phyloP scores from a whole-genome alignment of 2,113 vertebrate genomes.

The Colossoma macropomum region DNA sequence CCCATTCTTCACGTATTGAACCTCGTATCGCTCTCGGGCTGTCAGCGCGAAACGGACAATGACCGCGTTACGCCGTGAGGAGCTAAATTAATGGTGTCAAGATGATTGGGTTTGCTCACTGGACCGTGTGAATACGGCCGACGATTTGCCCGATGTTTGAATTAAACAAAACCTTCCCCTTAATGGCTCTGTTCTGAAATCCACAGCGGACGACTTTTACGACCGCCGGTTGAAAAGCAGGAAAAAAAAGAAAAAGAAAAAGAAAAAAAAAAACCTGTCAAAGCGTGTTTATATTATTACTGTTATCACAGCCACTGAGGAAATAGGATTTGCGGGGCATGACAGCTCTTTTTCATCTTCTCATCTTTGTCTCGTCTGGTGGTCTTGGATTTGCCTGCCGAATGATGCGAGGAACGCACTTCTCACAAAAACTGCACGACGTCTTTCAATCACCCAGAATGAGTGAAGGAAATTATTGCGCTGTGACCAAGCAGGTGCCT shows the following conservation, averaged over 20 bases:
- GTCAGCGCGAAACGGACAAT: slow-evolving; percentile 6
- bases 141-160: slow-evolving; percentile 29
- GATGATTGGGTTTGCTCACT: slow-evolving; percentile 37
- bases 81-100: slow-evolving; percentile 30
- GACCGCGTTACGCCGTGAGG: slow-evolving; percentile 16
- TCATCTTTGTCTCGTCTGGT: neutral
- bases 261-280: neutral
- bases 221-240: slow-evolving; percentile 13
- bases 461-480: neutral
- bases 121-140: slow-evolving; percentile 17
- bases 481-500: neutral
- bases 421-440: neutral
- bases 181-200: slow-evolving; percentile 1
- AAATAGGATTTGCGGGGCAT: slow-evolving; percentile 24
- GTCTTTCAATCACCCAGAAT: neutral
- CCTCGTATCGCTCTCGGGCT: slow-evolving; percentile 24
- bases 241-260: neutral
- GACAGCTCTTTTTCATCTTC: neutral
- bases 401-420: neutral
- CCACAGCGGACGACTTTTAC: slow-evolving; percentile 1
- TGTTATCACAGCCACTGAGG: slow-evolving; percentile 10
- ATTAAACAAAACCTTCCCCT: slow-evolving; percentile 29
- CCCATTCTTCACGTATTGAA: slow-evolving; percentile 6
- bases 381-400: neutral
- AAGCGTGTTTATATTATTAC: slow-evolving; percentile 18